Conservation (phyloP, 2,797 vertebrate genomes). For the Fundulus diaphanus region DNA sequence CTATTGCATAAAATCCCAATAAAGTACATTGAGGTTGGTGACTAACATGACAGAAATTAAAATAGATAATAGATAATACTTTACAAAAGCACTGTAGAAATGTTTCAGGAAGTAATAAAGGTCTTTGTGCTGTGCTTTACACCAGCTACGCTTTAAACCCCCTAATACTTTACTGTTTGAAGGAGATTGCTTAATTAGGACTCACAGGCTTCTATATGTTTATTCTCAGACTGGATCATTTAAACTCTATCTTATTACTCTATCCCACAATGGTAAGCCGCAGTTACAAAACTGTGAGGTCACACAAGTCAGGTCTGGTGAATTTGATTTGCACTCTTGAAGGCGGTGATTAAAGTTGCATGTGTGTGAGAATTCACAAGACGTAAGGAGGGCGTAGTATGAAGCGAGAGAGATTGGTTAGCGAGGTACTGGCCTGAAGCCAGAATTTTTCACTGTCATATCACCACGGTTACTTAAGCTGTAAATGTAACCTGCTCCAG, state of each 20-base stretch:
- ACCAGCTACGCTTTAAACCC: conserved; percentile 9
- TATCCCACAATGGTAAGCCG: background rate
- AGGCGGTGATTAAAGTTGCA: conserved; percentile 36
- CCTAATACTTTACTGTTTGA: background rate
- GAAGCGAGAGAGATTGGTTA: conserved; percentile 8
- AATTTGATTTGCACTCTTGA: conserved; percentile 11
- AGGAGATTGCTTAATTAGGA: conserved; percentile 2
- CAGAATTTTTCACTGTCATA: conserved; percentile 1
- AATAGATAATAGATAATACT: background rate
- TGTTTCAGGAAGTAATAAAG: background rate
- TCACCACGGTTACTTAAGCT: conserved; percentile 8
- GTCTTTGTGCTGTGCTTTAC: background rate
- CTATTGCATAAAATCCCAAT: background rate
- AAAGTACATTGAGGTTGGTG: background rate
- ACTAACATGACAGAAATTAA: background rate
- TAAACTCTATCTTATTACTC: conserved; percentile 6
- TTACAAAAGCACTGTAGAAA: background rate
- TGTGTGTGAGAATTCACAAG: conserved; percentile 8
- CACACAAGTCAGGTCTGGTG: conserved; percentile 16
- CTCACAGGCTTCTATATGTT: conserved; percentile 12
- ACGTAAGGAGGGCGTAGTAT: background rate
- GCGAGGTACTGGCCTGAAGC: conserved; percentile 3
- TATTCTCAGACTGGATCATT: conserved; percentile 6
- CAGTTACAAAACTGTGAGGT: conserved; percentile 1
- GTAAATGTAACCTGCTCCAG: background rate